Conservation (phyloP, 2,797 vertebrate species). For the Pipistrellus pipistrellus region DNA sequence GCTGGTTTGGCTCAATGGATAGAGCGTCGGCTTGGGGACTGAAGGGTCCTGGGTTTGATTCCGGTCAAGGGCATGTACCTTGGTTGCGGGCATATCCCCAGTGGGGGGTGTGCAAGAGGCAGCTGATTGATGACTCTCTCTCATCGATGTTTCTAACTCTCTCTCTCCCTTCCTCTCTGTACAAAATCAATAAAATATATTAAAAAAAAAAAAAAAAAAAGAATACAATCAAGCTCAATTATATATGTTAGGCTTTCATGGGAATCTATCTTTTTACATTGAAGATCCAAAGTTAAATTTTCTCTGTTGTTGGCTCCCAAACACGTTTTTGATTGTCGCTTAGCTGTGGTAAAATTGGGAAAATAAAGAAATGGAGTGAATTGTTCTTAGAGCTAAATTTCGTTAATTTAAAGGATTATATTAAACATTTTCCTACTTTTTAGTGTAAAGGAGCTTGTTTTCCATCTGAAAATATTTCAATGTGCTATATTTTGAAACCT, state of each 20-base stretch:
- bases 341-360: neutral
- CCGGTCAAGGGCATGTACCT: too few species aligned
- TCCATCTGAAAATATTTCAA: neutral
- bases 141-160: too few species aligned
- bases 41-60: too few species aligned
- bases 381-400: conserved; percentile 37
- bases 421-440: neutral
- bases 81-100: too few species aligned
- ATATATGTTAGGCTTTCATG: neutral
- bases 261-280: neutral
- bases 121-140: too few species aligned
- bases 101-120: too few species aligned
- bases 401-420: neutral
- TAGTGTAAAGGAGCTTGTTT: neutral
- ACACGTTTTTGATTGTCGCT: neutral
- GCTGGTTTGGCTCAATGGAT: too few species aligned
- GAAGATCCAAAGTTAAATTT: neutral
- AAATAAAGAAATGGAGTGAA: neutral
- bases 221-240: neutral
- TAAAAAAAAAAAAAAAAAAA: too few species aligned
- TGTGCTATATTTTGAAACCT: conserved; percentile 17
- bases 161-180: too few species aligned
- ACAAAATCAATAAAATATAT: too few species aligned
- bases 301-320: neutral
- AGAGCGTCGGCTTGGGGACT: too few species aligned